Evolutionary conservation across 2,888 invertebrate species (phyloP), one percentile per base, ranked within the genome.

Genomic region (Drosophila monieri): DNA sequence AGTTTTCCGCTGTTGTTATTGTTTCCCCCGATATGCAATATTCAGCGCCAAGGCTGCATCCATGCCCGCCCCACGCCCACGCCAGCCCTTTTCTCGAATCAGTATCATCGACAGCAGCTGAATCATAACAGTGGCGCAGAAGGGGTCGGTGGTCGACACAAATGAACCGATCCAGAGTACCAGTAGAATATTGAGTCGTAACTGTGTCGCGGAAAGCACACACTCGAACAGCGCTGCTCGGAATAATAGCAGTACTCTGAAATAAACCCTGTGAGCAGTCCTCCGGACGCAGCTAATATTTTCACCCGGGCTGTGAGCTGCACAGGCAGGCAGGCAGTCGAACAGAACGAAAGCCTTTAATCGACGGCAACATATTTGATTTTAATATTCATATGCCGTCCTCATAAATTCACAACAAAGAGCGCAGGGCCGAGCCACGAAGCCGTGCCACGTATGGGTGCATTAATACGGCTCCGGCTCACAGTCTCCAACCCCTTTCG

Each of bases 321-420:
- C 54, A 35, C 54, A 32, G 21, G 4, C 21, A n/a, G n/a, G 21
- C 21, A 5, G 27, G 27, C 47, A 59, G 70, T 23, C 51, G 49
- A 41, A 72, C 64, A 64, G 51, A 47, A 88, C 76, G 80, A 78
- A 89, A 88, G 78, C 88, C 80, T 89, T 88, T 88, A 88, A 88
- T 89, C 88, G 89, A 85, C 89, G 77, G 80, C 77, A 88, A 88
- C 84, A 88, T 89, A 89, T 90, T 89, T 88, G 86, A 89, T 89
- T 89, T 89, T 85, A 89, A 90, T 89, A 89, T 89, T 89, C 88
- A 90, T 90, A 85, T 76, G 85, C 80, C 77, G 80, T 80, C 77
- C 83, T 86, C 83, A 88, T 89, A 88, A 89, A 88, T 88, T 64
- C 65, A 64, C 65, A 44, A 64, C 62, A 64, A 51, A 60, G 55